Evolutionary conservation across 2,113 vertebrate genomes (phyloP).

Genomic region (Numida meleagris): DNA sequence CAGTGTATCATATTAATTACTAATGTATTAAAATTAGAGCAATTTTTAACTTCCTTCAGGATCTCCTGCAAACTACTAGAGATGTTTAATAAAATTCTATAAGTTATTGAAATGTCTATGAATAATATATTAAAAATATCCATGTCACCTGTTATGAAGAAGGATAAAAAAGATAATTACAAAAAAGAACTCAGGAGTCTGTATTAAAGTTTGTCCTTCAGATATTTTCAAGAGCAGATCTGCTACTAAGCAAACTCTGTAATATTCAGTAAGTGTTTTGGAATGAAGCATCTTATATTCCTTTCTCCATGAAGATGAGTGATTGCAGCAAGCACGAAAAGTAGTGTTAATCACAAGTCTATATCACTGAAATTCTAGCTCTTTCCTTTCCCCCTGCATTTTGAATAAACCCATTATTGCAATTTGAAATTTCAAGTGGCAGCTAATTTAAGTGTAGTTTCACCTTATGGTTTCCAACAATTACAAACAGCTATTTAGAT

Average conservation of each 20-base stretch:
- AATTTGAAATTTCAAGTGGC: slow-evolving; percentile 38
- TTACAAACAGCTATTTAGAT: slow-evolving; percentile 6
- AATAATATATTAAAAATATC: slow-evolving; percentile 6
- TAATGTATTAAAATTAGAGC: neutral
- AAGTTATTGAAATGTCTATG: neutral
- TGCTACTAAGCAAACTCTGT: neutral
- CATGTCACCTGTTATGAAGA: neutral
- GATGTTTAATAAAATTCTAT: neutral
- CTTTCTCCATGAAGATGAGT: neutral
- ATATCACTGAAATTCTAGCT: neutral
- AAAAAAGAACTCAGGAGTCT: neutral
- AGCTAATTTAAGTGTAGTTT: slow-evolving; percentile 43
- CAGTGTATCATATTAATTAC: neutral
- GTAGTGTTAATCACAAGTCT: neutral
- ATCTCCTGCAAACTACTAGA: neutral
- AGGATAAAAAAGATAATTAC: neutral
- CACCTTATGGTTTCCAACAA: slow-evolving; percentile 1
- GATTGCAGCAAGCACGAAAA: slow-evolving; percentile 6
- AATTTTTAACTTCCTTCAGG: neutral
- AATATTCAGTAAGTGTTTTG: neutral
- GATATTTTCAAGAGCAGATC: slow-evolving; percentile 17
- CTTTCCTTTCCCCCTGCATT: neutral
- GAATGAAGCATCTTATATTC: neutral
- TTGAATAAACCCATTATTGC: neutral
- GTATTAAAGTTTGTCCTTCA: slow-evolving; percentile 24